Evolutionary conservation across 92 coral and sea anemone genomes (phyloP), one percentile per base, ranked within the genome.

Genomic region (Heteractis magnifica): DNA sequence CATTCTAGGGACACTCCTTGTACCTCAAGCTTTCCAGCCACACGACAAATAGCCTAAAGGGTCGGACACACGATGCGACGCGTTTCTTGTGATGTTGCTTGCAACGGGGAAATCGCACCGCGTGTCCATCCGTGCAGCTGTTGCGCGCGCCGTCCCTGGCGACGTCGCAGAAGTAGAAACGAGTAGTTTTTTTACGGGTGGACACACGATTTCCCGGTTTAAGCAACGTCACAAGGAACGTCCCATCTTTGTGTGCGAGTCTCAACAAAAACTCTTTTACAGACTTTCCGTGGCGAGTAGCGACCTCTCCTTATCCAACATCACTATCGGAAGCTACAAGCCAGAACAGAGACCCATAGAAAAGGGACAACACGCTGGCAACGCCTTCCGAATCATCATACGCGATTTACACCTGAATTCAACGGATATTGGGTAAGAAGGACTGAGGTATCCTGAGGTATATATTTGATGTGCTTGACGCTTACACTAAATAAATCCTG

Each of bases 341-440:
- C 18, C 8, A 56, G 82, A 58, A 5, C 65, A 77, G 15, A 78
- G 77, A 13, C 92, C 95, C 3, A 78, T 91, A 68, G 85, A 90
- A 72, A 83, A 89, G 88, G 98, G 98, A 26, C 89, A 85, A 10
- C 87, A 91, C 49, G 73, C 77, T 62, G 98, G 98, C 68, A 89
- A 93, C 56, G 84, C 81, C n/a, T 93, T 93, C 81, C 77, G 80
- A 80, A 85, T 90, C 52, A 51, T 84, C 8, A 80, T 90, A 23
- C 82, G 91, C 50, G 87, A 87, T 68, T 44, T 90, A 9, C 79
- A 58, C 23, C 64, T 26, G 65, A 62, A 77, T 77, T 41, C 55
- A 76, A 8, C 48, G 49, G 73, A 68, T 14, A 7, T 26, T 68
- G 26, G 73, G 73, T 68, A 68, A 21, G 73, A 68, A 19, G 73